phyloP scores from a whole-genome alignment of 2,888 invertebrate genomes.

The Hedychridium roseum region DNA sequence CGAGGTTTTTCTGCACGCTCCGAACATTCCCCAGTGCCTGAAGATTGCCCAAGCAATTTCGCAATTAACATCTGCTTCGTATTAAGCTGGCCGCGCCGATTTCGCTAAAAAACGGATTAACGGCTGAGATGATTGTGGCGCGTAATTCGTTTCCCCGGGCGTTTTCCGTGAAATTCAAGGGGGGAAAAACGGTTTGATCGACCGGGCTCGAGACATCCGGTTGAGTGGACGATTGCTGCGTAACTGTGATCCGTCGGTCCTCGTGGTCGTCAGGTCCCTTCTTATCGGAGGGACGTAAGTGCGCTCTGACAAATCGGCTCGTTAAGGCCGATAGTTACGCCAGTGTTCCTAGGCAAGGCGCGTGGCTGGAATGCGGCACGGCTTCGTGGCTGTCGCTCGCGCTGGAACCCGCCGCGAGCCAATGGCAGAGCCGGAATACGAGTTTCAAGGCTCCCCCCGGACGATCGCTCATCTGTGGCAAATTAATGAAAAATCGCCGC shows the following conservation, averaged over 20 bases:
- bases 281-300: conserved; percentile 16
- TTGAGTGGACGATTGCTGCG: conserved; percentile 21
- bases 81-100: too few species aligned
- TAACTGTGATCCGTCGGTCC: conserved; percentile 25
- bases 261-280: conserved; percentile 19
- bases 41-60: too few species aligned
- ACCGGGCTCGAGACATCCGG: too few species aligned
- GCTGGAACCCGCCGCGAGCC: conserved; percentile 45
- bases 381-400: conserved; percentile 47
- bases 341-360: conserved; percentile 56
- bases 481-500: too few species aligned
- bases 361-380: conserved; percentile 61
- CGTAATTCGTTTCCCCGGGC: too few species aligned
- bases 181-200: too few species aligned
- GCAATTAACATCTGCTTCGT: too few species aligned
- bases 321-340: conserved; percentile 45
- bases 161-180: too few species aligned
- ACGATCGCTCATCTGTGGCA: conserved; percentile 11
- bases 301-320: conserved; percentile 31
- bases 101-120: too few species aligned
- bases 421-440: conserved; percentile 39
- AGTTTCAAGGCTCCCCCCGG: conserved; percentile 26
- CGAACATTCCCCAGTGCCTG: too few species aligned
- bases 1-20: too few species aligned
- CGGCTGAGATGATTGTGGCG: too few species aligned